These are phyloP conservation scores for Semaprochilodus insignis DNA, from an alignment of 2,797 vertebrate genomes.

Conservation along the genomic window DNA sequence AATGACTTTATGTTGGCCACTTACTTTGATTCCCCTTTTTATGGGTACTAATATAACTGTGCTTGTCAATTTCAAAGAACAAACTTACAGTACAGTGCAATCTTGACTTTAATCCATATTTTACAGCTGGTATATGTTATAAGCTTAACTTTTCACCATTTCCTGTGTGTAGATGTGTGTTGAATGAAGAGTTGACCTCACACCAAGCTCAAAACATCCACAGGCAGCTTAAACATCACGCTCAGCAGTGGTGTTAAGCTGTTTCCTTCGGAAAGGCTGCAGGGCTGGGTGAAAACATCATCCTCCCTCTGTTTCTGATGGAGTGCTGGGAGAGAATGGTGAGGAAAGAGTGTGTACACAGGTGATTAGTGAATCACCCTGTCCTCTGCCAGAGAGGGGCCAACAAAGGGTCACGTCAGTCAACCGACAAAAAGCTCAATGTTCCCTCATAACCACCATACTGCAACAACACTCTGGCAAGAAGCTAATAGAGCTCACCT, in stretches of 20 bases:
- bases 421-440: conserved; percentile 70
- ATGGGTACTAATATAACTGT: conserved; percentile 10
- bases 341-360: conserved; percentile 78
- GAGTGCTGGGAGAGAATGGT: conserved; percentile 54
- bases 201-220: conserved; percentile 42
- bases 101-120: conserved; percentile 46
- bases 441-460: conserved; percentile 65
- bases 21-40: neutral
- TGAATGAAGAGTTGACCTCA: conserved; percentile 36
- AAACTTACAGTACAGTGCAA: conserved; percentile 11
- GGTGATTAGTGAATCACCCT: conserved; percentile 83
- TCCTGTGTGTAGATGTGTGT: conserved; percentile 36
- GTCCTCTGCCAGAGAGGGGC: conserved; percentile 73
- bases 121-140: conserved; percentile 71
- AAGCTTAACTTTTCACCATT: conserved; percentile 71
- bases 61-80: neutral
- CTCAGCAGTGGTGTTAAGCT: conserved; percentile 68
- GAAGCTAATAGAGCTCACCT: conserved; percentile 51
- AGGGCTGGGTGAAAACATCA: conserved; percentile 69
- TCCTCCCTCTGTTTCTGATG: conserved; percentile 67
- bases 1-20: too few relatives aligned
- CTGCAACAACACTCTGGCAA: conserved; percentile 62
- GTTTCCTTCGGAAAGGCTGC: conserved; percentile 68
- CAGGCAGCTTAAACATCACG: conserved; percentile 45
- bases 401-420: conserved; percentile 79